These are phyloP conservation scores for Strigamia maritima DNA, from an alignment of 2,888 invertebrate species.

Conservation along the genomic window DNA sequence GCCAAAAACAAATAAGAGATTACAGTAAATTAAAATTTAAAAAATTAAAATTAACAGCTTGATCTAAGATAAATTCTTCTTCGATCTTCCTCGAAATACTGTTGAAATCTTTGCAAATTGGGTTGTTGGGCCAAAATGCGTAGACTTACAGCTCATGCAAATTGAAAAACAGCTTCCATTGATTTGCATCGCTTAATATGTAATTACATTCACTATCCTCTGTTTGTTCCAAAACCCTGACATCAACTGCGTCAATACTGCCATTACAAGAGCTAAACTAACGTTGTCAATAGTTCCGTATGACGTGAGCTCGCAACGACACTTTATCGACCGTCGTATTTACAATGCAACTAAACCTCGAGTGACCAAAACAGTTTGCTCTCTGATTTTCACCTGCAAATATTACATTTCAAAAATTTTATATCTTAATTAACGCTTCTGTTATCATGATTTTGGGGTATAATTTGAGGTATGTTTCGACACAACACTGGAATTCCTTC, in stretches of 20 bases:
- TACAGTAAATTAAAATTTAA: no score
- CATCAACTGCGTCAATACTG: slow-evolving; percentile 75
- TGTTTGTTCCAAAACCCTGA: slow-evolving; percentile 63
- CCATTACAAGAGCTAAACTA: slow-evolving; percentile 74
- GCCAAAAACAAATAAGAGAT: slow-evolving; percentile 68
- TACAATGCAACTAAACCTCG: slow-evolving; percentile 91
- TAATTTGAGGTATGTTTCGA: slow-evolving; percentile 51
- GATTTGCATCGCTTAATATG: slow-evolving; percentile 49
- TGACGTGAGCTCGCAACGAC: slow-evolving; percentile 61
- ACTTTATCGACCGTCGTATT: slow-evolving; percentile 83
- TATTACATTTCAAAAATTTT: no score
- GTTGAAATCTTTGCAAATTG: slow-evolving; percentile 47
- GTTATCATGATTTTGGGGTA: slow-evolving; percentile 83
- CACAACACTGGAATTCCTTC: slow-evolving; percentile 52
- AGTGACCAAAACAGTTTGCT: slow-evolving; percentile 78
- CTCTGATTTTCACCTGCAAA: slow-evolving; percentile 74
- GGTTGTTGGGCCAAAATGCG: slow-evolving; percentile 52
- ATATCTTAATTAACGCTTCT: slow-evolving; percentile 86
- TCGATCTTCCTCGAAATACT: slow-evolving; percentile 67
- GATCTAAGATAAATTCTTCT: slow-evolving; percentile 74
- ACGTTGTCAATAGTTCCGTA: slow-evolving; percentile 72
- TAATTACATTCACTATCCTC: slow-evolving; percentile 51
- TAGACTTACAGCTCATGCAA: slow-evolving; percentile 68
- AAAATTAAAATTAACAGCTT: slow-evolving; percentile 78
- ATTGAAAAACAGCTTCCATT: slow-evolving; percentile 62